Evolutionary conservation across 2,113 vertebrate genomes (phyloP).

Genomic region (Bubo bubo): DNA sequence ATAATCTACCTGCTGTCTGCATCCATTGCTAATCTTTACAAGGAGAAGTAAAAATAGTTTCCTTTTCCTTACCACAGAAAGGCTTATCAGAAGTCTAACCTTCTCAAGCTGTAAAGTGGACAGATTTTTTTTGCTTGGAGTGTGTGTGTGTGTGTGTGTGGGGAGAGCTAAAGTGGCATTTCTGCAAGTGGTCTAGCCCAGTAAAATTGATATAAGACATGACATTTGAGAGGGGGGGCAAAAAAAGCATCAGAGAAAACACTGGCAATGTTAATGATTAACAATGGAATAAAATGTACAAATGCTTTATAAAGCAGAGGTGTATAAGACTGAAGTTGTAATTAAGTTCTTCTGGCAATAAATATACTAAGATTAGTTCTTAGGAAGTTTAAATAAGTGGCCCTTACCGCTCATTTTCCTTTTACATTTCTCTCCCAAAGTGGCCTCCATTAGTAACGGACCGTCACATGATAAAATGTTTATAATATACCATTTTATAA

Average conservation of each 20-base stretch:
- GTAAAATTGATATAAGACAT: neutral
- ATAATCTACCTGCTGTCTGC: neutral
- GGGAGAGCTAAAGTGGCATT: neutral
- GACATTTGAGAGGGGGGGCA: neutral
- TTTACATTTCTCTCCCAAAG: neutral
- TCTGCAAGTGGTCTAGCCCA: neutral
- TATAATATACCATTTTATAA: neutral
- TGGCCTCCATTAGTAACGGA: neutral
- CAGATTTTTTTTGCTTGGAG: neutral
- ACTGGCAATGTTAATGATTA: neutral
- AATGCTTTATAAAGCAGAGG: neutral
- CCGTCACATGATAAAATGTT: neutral
- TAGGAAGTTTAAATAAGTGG: neutral
- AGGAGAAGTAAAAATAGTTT: neutral
- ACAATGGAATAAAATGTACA: neutral
- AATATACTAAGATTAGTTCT: neutral
- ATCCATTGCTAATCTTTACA: neutral
- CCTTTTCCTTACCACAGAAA: neutral
- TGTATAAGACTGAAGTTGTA: neutral
- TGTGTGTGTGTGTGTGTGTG: neutral
- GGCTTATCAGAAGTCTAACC: neutral
- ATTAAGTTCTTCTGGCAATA: neutral
- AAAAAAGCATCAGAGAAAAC: neutral
- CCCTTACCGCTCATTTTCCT: neutral
- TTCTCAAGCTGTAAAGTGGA: neutral